Percentiles rank a stretch among this genome's conserved stretches.
phyloP scores from a whole-genome alignment of 2,797 vertebrate species.

The Cottoperca gobio region DNA sequence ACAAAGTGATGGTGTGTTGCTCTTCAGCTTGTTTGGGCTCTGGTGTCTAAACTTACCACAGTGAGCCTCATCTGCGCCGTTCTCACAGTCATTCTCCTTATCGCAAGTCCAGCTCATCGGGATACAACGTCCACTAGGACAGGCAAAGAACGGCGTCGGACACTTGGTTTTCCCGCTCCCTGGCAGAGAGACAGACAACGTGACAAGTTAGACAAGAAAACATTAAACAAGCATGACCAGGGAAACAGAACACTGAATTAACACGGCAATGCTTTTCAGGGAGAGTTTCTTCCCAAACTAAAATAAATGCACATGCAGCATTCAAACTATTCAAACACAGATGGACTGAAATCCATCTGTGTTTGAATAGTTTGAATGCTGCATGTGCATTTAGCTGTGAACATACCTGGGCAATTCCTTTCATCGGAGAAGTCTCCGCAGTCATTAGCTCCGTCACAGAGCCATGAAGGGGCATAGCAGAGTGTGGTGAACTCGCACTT shows the following conservation, averaged over 20 bases:
- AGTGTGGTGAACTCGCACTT: slow-evolving; percentile 96
- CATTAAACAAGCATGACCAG: slow-evolving; percentile 13
- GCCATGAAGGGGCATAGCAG: slow-evolving; percentile 92
- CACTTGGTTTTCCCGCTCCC: slow-evolving; percentile 89
- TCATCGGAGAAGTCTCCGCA: slow-evolving; percentile 97
- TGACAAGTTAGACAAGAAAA: background rate
- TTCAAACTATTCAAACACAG: too few species aligned
- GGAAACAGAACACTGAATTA: slow-evolving; percentile 23
- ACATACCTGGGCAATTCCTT: slow-evolving; percentile 89
- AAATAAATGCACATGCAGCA: too few species aligned
- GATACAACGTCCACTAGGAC: slow-evolving; percentile 96
- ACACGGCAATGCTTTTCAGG: background rate
- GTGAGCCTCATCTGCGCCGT: slow-evolving; percentile 93
- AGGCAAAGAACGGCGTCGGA: slow-evolving; percentile 88
- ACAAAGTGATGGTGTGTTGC: slow-evolving; percentile 1
- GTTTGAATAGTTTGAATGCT: background rate
- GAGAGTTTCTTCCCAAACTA: slow-evolving; percentile 32
- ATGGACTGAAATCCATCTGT: slow-evolving; percentile 1
- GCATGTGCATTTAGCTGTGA: slow-evolving; percentile 8
- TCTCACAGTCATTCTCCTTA: slow-evolving; percentile 96
- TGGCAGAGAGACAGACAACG: slow-evolving; percentile 77
- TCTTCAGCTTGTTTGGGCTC: background rate
- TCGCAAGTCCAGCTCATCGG: slow-evolving; percentile 98
- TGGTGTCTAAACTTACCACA: slow-evolving; percentile 87
- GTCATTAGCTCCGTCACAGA: slow-evolving; percentile 95